Conservation (phyloP, 2,888 invertebrate species). For the Caenorhabditis sp. region DNA sequence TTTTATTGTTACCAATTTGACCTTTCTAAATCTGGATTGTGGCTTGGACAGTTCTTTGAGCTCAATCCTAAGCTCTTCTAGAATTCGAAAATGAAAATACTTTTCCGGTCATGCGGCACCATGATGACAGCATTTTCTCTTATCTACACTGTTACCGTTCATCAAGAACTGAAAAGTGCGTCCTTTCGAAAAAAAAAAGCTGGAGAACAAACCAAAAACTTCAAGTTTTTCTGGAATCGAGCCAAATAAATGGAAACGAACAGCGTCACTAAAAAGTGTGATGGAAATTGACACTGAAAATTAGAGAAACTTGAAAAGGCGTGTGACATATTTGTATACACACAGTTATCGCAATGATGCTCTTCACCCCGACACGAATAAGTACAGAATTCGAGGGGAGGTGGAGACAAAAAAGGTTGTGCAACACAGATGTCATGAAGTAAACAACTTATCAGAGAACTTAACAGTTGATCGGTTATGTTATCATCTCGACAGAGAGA, state of each 20-base stretch:
- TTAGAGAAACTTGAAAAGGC: neutral
- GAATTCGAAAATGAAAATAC: constrained; percentile 10
- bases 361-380: constrained; percentile 29
- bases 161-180: constrained; percentile 29
- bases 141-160: constrained; percentile 23
- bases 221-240: constrained; percentile 29
- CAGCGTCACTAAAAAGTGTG: neutral
- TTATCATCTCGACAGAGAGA: too few species aligned
- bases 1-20: neutral
- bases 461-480: constrained; percentile 54
- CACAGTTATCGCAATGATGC: neutral
- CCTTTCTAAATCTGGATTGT: neutral
- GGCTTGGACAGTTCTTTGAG: neutral
- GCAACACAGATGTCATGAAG: constrained; percentile 51
- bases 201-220: neutral
- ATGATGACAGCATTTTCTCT: constrained; percentile 19
- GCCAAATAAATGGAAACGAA: constrained; percentile 20
- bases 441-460: constrained; percentile 62
- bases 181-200: neutral
- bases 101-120: constrained; percentile 16
- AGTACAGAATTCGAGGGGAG: constrained; percentile 53
- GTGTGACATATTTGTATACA: constrained; percentile 18
- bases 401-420: constrained; percentile 24
- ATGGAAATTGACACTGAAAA: constrained; percentile 5
- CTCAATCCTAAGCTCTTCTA: neutral